These are phyloP conservation scores for Uropetala carovei DNA, from an alignment of 2,888 invertebrate species.

Conservation along the genomic window DNA sequence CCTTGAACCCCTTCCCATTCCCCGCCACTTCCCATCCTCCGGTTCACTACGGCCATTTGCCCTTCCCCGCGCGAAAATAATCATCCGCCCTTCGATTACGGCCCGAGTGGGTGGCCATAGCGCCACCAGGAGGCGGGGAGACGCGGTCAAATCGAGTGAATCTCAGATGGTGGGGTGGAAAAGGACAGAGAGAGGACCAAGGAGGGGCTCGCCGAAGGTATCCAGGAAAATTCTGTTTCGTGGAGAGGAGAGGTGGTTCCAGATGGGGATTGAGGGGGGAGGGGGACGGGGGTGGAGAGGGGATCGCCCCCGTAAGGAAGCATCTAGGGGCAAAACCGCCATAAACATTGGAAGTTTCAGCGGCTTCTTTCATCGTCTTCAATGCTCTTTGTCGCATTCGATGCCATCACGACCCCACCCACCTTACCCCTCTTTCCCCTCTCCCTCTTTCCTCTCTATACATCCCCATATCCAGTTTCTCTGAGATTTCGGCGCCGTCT, in stretches of 20 bases:
- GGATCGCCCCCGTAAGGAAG: too few species aligned
- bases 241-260: too few species aligned
- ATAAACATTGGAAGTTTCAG: not conserved
- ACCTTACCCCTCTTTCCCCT: not conserved
- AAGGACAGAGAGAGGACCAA: not conserved
- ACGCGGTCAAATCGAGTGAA: not conserved
- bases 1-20: not conserved
- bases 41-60: not conserved
- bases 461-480: not conserved
- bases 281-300: too few species aligned
- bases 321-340: too few species aligned
- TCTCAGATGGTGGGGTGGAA: not conserved
- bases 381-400: not conserved
- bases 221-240: too few species aligned
- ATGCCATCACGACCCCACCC: not conserved
- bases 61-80: slow-evolving; percentile 10
- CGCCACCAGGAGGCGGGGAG: not conserved
- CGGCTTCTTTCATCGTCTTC: not conserved
- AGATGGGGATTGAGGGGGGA: too few species aligned
- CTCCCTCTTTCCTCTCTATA: not conserved
- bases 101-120: not conserved
- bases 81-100: not conserved
- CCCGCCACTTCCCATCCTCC: not conserved
- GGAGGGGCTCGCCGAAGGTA: not conserved
- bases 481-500: not conserved